A percentile compares a stretch with the other conserved stretches of the same genome.
These are phyloP conservation scores for Sturnus vulgaris DNA, from an alignment of 2,113 vertebrate species.

Conservation along the genomic window DNA sequence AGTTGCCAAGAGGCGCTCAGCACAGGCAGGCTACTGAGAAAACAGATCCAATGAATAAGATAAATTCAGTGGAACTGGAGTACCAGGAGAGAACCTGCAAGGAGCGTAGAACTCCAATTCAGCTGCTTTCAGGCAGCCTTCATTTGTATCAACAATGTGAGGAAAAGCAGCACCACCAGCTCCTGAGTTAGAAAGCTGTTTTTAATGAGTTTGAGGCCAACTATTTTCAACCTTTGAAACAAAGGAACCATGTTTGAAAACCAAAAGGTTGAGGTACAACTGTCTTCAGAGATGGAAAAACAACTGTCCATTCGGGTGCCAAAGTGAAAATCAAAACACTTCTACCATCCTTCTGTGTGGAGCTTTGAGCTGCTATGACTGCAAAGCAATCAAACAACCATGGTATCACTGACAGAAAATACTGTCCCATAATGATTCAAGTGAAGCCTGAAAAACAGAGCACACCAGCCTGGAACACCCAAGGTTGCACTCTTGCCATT, in stretches of 20 bases:
- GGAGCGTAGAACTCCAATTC: not conserved
- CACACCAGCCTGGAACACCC: not conserved
- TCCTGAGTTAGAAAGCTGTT: not conserved
- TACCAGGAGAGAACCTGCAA: not conserved
- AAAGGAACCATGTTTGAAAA: not conserved
- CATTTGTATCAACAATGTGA: not conserved
- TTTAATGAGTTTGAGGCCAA: not conserved
- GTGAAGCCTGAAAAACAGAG: not conserved
- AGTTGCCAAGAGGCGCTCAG: not conserved
- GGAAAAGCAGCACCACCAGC: not conserved
- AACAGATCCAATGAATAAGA: not conserved
- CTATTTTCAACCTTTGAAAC: not conserved
- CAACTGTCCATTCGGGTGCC: fast-evolving
- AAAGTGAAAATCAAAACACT: not conserved
- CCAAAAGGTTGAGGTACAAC: not conserved
- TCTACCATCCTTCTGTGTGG: not conserved
- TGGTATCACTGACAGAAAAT: not conserved
- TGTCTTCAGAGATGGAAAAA: not conserved
- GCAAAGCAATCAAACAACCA: not conserved
- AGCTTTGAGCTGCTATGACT: not conserved
- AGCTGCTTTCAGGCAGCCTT: not conserved
- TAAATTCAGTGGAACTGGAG: not conserved
- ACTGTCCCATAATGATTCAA: not conserved
- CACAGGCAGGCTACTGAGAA: not conserved
- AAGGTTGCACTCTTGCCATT: not conserved